A percentile compares a stretch with the other conserved stretches of the same genome.
These are phyloP conservation scores for Dascyllus trimaculatus DNA, from an alignment of 2,113 vertebrate species.

Conservation along the genomic window DNA sequence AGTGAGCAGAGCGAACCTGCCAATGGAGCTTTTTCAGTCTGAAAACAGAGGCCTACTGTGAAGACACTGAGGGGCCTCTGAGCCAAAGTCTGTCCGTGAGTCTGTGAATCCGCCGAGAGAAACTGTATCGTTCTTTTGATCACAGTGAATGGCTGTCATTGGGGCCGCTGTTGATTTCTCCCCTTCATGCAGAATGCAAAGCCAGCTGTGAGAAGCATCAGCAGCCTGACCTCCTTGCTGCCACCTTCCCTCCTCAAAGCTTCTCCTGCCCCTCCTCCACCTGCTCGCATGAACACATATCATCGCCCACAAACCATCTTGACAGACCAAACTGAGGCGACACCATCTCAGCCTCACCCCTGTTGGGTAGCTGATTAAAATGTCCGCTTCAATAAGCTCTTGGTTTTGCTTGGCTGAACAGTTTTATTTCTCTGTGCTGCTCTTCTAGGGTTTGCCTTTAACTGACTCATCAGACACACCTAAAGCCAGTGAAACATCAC, in stretches of 20 bases:
- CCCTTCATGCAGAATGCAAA: constrained; percentile 65
- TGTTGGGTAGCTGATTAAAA: constrained; percentile 75
- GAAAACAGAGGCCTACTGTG: constrained; percentile 49
- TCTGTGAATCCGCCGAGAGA: constrained; percentile 34
- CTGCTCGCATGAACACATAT: constrained; percentile 36
- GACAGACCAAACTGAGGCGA: constrained; percentile 58
- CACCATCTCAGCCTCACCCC: constrained; percentile 69
- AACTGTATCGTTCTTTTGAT: constrained; percentile 63
- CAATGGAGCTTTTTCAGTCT: constrained; percentile 24
- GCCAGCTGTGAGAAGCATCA: constrained; percentile 62
- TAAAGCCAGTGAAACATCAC: constrained; percentile 39
- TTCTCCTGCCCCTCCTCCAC: constrained; percentile 41
- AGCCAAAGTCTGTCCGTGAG: constrained; percentile 42
- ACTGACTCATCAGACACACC: constrained; percentile 55
- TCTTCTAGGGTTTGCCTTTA: constrained; percentile 56
- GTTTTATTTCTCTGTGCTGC: constrained; percentile 59
- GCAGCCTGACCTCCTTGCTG: constrained; percentile 45
- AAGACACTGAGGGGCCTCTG: constrained; percentile 24
- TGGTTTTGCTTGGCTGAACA: constrained; percentile 62
- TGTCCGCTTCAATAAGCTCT: constrained; percentile 73
- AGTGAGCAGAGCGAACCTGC: constrained; percentile 5
- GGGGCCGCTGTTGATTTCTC: constrained; percentile 52
- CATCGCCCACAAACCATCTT: constrained; percentile 46
- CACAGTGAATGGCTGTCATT: constrained; percentile 57
- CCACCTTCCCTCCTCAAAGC: constrained; percentile 47